A percentile compares a stretch with the other conserved stretches of the same genome.
Conservation (phyloP, 2,797 vertebrate genomes). For the Pseudotriccus pelzelni region DNA sequence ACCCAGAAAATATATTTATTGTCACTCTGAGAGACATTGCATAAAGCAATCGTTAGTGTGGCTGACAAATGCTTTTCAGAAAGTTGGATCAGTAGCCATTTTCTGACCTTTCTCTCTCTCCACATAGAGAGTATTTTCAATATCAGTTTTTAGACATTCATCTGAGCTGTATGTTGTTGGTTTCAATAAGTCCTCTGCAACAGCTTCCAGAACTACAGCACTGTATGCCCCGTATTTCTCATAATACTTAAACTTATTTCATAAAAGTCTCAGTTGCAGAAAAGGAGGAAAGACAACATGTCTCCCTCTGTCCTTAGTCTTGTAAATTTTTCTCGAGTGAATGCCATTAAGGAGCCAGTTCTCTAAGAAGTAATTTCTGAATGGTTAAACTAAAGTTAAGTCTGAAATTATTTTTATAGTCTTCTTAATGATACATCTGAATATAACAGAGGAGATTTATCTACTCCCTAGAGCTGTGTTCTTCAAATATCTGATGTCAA, state of each 20-base stretch:
- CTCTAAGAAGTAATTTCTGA: neutral
- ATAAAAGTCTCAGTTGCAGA: neutral
- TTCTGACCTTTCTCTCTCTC: neutral
- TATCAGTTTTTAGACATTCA: neutral
- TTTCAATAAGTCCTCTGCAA: neutral
- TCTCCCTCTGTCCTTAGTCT: neutral
- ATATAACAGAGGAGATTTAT: neutral
- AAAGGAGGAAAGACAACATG: neutral
- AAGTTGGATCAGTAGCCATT: neutral
- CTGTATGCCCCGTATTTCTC: neutral
- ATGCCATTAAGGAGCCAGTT: neutral
- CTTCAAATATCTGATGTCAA: neutral
- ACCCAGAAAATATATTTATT: neutral
- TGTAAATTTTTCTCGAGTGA: neutral
- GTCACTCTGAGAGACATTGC: neutral
- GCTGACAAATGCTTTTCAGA: neutral
- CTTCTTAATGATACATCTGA: neutral
- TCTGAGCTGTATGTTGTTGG: neutral
- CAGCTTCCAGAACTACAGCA: neutral
- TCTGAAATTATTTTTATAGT: neutral
- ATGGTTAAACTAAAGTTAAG: neutral
- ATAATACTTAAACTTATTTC: neutral
- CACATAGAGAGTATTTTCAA: neutral
- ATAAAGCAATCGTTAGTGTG: accelerated
- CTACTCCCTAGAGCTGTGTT: neutral